phyloP scores from a whole-genome alignment of 2,888 invertebrate species.

The Encarsia formosa region DNA sequence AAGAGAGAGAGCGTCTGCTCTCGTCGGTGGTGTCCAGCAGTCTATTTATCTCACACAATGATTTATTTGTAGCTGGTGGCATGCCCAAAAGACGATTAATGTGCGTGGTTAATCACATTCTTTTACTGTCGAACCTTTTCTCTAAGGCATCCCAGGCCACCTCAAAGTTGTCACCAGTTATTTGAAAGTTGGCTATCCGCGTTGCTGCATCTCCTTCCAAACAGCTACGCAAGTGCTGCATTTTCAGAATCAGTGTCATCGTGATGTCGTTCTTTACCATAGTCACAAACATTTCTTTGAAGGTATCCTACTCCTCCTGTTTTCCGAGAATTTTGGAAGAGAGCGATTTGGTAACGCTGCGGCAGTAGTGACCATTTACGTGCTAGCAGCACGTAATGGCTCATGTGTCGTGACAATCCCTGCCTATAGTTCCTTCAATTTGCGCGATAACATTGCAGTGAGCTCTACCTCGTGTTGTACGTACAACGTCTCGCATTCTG shows the following conservation, averaged over 20 bases:
- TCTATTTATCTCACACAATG: background rate
- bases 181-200: background rate
- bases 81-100: background rate
- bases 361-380: background rate
- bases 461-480: no score
- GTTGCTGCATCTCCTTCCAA: background rate
- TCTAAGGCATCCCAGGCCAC: background rate
- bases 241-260: background rate
- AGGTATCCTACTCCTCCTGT: background rate
- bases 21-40: background rate
- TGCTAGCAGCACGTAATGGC: no score
- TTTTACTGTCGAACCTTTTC: background rate
- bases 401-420: no score
- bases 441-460: no score
- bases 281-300: background rate
- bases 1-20: background rate
- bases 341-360: background rate
- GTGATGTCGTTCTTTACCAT: background rate
- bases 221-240: background rate
- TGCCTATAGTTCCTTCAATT: no score
- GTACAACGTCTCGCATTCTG: no score
- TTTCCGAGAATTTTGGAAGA: background rate
- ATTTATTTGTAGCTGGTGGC: background rate
- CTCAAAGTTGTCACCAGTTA: background rate
- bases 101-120: background rate